Percentiles rank a stretch among this genome's conserved stretches.
These are phyloP conservation scores for Periphyllus acericola DNA, from an alignment of 2,888 invertebrate genomes.

Conservation along the genomic window DNA sequence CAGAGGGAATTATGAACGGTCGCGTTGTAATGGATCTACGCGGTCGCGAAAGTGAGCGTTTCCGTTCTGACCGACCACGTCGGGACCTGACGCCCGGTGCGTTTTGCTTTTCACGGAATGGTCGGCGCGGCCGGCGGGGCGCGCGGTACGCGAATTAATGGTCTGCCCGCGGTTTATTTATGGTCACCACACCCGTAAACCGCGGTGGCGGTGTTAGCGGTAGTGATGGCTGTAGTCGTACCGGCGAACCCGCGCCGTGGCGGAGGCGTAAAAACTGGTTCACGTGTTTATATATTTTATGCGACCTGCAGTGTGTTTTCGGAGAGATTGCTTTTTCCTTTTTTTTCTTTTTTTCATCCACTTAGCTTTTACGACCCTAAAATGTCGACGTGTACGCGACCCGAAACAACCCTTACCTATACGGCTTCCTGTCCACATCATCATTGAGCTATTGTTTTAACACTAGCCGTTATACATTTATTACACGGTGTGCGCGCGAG, in stretches of 20 bases:
- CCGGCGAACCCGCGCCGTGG: neutral
- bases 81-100: neutral
- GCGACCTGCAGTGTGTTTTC: too few relatives aligned
- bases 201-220: too few relatives aligned
- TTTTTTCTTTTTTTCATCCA: neutral
- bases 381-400: neutral
- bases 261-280: constrained; percentile 9
- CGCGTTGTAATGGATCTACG: constrained; percentile 31
- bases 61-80: neutral
- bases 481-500: too few relatives aligned
- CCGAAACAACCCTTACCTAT: too few relatives aligned
- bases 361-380: neutral
- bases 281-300: neutral
- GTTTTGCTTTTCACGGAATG: neutral
- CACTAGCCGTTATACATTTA: too few relatives aligned
- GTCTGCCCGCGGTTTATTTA: constrained; percentile 17
- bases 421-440: too few relatives aligned
- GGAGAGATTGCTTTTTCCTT: neutral
- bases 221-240: neutral
- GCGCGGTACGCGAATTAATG: neutral
- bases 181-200: neutral
- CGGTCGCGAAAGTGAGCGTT: constrained; percentile 13
- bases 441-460: too few relatives aligned
- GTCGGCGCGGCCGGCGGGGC: neutral
- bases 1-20: constrained; percentile 13